Evolutionary conservation across 2,888 invertebrate species (phyloP), one percentile per base, ranked within the genome.

Genomic region (Anthrax anthrax): DNA sequence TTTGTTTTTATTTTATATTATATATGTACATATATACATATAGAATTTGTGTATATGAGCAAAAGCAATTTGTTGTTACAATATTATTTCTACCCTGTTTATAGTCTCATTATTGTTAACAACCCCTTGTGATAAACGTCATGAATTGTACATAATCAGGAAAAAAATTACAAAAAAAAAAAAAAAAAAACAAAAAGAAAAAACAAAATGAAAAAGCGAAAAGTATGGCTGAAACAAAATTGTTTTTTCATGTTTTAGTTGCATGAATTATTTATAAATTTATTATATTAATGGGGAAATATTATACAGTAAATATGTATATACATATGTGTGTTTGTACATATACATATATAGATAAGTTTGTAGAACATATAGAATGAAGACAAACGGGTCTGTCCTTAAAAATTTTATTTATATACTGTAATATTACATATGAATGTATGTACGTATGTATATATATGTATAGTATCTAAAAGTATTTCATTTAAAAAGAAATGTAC

Each of bases 221-320:
- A 46, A 51, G 32, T 46, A 48, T 47, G 47, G 47, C 44, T 42
- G 37, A 50, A 37, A 16, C 9, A 23, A 46, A 53, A 55, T 54
- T 53, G 53, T 53, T 54, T 53, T 55, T 52, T 54, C 55, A 52
- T 55, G 54, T 52, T 54, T 55, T 54, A 54, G 54, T 55, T 54
- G 49, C 50, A 56, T 56, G 56, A 56, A 56, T 56, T 55, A 56
- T 54, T 56, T 56, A 56, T 55, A 55, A 54, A 54, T 55, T 56
- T 56, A 55, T 56, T 56, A 54, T 52, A 52, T 55, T 56, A 56
- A 56, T 56, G 55, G 54, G 40, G 27, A 39, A 17, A 36, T 23
- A 23, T 23, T 23, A 23, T 23, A 23, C 4, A n/a, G n/a, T n/a
- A n/a, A n/a, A n/a, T n/a, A 23, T 23, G 4, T 23, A 23, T 23